Evolutionary conservation across 2,888 invertebrate genomes (phyloP), one percentile per base, ranked within the genome.

Genomic region (Galeruca laticollis): DNA sequence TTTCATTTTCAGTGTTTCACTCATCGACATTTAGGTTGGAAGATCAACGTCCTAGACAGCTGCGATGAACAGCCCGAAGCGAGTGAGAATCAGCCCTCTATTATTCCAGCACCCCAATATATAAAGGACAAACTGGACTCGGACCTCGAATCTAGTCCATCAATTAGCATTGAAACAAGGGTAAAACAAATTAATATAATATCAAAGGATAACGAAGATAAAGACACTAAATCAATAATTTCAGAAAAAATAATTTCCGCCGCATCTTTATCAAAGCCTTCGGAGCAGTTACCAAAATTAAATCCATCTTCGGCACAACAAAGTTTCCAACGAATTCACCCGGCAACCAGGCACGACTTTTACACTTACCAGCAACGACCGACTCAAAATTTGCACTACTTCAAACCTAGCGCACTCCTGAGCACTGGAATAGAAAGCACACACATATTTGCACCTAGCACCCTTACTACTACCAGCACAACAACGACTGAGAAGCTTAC

Each of bases 11-110:
- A 98, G 93, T 97, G 97, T 84, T 97, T 92, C 88, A 93, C 95
- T 4, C 96, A 97, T 85, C 93, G 96, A 73, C 92, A 97, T 83
- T 91, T 98, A 81, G 98, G 98, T 60, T 97, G 97, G 96, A 96
- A 95, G 87, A 97, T 98, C 79, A 93, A 95, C 84, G 95, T 98
- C 0, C 88, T 93, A 74, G 96, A 98, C 84, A 88, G 89, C 56
- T 96, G 96, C 81, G 93, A 94, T 75, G 84, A 83, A 18, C 81
- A 83, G 68, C 82, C 85, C 54, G 85, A 85, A 1, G 90, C 87
- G 21, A 90, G 90, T 71, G 89, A 90, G 75, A 85, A 87, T 4
- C 86, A 88, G 74, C 84, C 83, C 5, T 79, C 87, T 2, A 81
- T 84, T 1, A 84, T 86, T 3, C 85, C 86, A 13, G 76, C 81